These are phyloP conservation scores for Hirtodrosophila confusa DNA, from an alignment of 2,888 invertebrate genomes.

Conservation along the genomic window DNA sequence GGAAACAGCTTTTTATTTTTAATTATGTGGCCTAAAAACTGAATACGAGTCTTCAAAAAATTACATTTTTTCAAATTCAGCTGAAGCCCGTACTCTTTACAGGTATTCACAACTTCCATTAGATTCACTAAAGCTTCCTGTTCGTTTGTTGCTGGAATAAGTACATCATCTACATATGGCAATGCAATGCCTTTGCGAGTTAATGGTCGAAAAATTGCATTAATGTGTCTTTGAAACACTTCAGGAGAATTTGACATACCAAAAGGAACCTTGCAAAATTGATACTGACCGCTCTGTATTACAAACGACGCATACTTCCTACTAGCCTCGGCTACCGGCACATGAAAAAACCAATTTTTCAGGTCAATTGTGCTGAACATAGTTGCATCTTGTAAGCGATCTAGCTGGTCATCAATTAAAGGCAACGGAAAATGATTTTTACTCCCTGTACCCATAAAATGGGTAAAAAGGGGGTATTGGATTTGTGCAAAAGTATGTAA, in stretches of 20 bases:
- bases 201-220: constrained; percentile 39
- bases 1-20: constrained; percentile 3
- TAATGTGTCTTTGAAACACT: constrained; percentile 55
- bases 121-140: background rate
- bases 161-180: constrained; percentile 6
- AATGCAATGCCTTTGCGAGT: constrained; percentile 30
- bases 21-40: constrained; percentile 4
- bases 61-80: constrained; percentile 9
- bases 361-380: constrained; percentile 50
- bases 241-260: constrained; percentile 75
- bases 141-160: constrained; percentile 5
- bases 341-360: constrained; percentile 53
- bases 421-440: constrained; percentile 18
- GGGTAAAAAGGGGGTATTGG: no score
- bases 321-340: constrained; percentile 20
- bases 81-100: background rate
- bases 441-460: no score
- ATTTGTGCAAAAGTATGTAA: no score
- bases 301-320: constrained; percentile 71
- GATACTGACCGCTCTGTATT: constrained; percentile 62
- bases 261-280: constrained; percentile 30
- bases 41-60: constrained; percentile 1
- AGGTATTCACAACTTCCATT: background rate
- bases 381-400: constrained; percentile 34
- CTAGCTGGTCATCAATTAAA: constrained; percentile 41